A percentile compares a stretch with the other conserved stretches of the same genome.
Evolutionary conservation across 2,113 vertebrate species (phyloP).

Genomic region (Chlorodrepanis virens): DNA sequence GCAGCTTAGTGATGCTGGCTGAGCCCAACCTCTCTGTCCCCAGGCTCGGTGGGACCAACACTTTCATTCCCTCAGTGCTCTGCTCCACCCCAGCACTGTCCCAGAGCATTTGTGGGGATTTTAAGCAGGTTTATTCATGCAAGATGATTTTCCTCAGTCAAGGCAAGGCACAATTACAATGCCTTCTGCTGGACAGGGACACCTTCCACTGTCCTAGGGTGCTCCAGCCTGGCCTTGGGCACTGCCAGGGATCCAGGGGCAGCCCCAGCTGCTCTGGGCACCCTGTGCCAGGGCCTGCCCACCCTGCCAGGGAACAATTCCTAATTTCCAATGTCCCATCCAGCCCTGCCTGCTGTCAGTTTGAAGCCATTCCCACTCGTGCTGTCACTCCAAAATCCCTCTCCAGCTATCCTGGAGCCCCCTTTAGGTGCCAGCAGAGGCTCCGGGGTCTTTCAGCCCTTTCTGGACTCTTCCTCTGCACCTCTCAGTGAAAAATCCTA

Average conservation of each 20-base stretch:
- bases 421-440: neutral
- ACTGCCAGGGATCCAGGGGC: neutral
- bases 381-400: neutral
- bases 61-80: neutral
- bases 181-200: neutral
- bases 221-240: neutral
- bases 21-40: neutral
- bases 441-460: neutral
- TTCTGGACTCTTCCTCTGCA: neutral
- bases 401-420: neutral
- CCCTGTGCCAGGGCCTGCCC: neutral
- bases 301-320: neutral
- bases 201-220: rapidly evolving
- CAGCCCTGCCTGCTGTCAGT: rapidly evolving
- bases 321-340: neutral
- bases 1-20: neutral
- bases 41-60: neutral
- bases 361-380: neutral
- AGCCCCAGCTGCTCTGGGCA: neutral
- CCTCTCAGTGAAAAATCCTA: neutral
- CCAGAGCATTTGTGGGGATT: neutral
- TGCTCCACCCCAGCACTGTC: neutral
- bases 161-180: rapidly evolving
- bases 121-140: neutral
- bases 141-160: neutral